phyloP scores from a whole-genome alignment of 2,113 vertebrate genomes.

The Ranitomeya imitator region DNA sequence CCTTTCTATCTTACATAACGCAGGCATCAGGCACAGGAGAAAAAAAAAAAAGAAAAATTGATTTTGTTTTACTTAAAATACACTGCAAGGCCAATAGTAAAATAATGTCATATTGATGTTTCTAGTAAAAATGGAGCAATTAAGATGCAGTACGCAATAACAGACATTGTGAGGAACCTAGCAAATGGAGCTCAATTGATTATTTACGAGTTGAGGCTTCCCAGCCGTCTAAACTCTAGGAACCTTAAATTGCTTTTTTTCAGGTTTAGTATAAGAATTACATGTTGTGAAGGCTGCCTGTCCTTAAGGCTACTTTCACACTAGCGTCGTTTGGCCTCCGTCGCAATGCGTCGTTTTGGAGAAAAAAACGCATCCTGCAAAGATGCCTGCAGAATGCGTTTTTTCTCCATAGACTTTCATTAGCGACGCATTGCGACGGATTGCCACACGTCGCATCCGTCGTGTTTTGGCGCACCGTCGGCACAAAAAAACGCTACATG shows the following conservation, averaged over 20 bases:
- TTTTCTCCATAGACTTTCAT: too few species aligned
- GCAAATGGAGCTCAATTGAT: conserved; percentile 40
- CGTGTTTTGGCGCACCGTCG: too few species aligned
- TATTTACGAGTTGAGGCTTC: conserved; percentile 14
- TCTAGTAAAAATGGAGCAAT: conserved; percentile 48
- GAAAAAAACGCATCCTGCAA: too few species aligned
- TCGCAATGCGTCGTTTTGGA: too few species aligned
- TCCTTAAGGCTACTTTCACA: too few species aligned
- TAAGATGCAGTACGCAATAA: background rate
- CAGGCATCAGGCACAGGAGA: conserved; percentile 1
- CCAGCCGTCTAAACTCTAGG: background rate
- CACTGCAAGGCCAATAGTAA: conserved; percentile 29
- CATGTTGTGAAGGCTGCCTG: background rate
- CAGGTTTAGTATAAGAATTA: background rate
- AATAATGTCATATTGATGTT: conserved; percentile 39
- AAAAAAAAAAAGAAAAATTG: too few species aligned
- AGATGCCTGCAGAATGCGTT: too few species aligned
- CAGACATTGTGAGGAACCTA: background rate
- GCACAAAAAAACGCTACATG: too few species aligned
- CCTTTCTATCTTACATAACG: conserved; percentile 29
- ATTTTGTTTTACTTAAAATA: conserved; percentile 53
- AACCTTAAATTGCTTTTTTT: background rate
- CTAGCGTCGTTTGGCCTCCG: too few species aligned
- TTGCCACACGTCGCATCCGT: too few species aligned
- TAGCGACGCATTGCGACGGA: too few species aligned